These are phyloP conservation scores for Plebejus argus DNA, from an alignment of 2,888 invertebrate species.

Conservation along the genomic window DNA sequence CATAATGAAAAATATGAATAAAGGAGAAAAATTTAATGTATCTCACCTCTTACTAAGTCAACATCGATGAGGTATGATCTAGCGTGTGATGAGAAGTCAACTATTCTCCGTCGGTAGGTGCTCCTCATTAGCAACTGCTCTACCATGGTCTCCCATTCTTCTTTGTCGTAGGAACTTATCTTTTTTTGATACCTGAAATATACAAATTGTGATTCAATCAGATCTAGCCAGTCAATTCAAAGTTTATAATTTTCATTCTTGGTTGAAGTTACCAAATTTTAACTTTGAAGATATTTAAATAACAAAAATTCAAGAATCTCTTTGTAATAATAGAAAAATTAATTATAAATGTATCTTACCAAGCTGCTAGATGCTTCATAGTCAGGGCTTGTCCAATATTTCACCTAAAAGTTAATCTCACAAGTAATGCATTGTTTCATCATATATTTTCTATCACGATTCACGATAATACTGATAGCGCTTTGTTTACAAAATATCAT, in stretches of 20 bases:
- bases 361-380: constrained; percentile 76
- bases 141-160: constrained; percentile 97
- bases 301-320: neutral
- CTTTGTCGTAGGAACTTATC: constrained; percentile 98
- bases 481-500: constrained; percentile 24
- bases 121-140: constrained; percentile 85
- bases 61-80: constrained; percentile 97
- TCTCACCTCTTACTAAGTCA: constrained; percentile 94
- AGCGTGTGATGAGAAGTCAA: constrained; percentile 91
- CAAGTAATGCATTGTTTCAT: neutral
- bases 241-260: no score
- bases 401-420: constrained; percentile 26
- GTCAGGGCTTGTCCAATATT: constrained; percentile 40
- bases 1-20: neutral
- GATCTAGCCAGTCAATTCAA: no score
- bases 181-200: constrained; percentile 93
- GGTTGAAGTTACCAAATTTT: neutral
- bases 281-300: neutral
- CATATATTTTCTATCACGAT: constrained; percentile 4
- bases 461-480: neutral
- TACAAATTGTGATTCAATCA: neutral
- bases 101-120: constrained; percentile 83
- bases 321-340: neutral
- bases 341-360: constrained; percentile 55
- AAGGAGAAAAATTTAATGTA: neutral